These are phyloP conservation scores for Platypus cylindrus DNA, from an alignment of 2,888 invertebrate genomes.

Conservation along the genomic window DNA sequence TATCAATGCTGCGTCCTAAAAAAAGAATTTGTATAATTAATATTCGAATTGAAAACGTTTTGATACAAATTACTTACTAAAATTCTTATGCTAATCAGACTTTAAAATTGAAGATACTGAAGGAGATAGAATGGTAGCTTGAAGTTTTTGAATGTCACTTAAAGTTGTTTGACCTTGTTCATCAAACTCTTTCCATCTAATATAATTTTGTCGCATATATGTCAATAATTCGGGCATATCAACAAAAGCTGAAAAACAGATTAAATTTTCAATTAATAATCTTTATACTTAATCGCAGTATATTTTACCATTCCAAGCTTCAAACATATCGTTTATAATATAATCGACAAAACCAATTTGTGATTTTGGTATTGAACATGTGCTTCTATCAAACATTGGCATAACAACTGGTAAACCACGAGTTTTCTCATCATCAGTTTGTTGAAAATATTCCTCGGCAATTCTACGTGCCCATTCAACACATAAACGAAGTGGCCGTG, in stretches of 20 bases:
- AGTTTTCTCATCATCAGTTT: conserved; percentile 92
- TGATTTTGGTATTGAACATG: conserved; percentile 93
- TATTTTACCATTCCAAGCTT: conserved; percentile 81
- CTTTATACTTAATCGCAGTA: background rate
- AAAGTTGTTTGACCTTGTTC: conserved; percentile 63
- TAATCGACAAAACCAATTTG: conserved; percentile 97
- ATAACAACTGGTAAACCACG: conserved; percentile 87
- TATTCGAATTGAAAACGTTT: conserved; percentile 1
- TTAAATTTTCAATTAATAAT: background rate
- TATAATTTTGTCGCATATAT: conserved; percentile 75
- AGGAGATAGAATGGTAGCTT: conserved; percentile 23
- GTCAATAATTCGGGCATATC: conserved; percentile 84
- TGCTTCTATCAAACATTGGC: conserved; percentile 93
- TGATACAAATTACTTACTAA: conserved; percentile 6
- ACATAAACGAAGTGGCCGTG: conserved; percentile 65
- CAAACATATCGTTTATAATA: conserved; percentile 96
- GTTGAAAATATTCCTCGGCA: conserved; percentile 94
- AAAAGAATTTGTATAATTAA: conserved; percentile 10
- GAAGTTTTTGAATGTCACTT: conserved; percentile 49
- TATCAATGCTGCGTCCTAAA: conserved; percentile 32
- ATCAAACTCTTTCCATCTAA: conserved; percentile 80
- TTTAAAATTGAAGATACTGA: conserved; percentile 13
- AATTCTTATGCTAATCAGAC: conserved; percentile 18
- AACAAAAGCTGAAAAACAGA: conserved; percentile 59
- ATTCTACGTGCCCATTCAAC: conserved; percentile 92